These are phyloP conservation scores for Argya squamiceps DNA, from an alignment of 2,797 vertebrate genomes.

Conservation along the genomic window DNA sequence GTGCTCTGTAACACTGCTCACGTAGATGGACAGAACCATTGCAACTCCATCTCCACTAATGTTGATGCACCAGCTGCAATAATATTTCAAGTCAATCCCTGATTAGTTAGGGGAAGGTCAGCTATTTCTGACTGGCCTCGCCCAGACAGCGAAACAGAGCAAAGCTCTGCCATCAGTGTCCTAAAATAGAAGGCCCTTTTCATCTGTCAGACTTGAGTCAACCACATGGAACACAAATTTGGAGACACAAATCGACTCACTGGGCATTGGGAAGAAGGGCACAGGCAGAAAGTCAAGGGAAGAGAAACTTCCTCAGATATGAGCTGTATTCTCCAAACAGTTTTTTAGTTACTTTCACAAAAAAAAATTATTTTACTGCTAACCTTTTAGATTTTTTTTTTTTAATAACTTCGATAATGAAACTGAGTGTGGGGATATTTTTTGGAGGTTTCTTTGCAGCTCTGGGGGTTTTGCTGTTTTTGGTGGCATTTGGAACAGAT, in stretches of 20 bases:
- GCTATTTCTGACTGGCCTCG: slow-evolving; percentile 86
- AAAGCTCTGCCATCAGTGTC: slow-evolving; percentile 82
- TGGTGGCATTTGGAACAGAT: slow-evolving; percentile 95
- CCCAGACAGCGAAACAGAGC: slow-evolving; percentile 73
- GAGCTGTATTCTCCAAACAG: not conserved
- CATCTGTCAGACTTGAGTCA: slow-evolving; percentile 72
- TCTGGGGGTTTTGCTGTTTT: slow-evolving; percentile 86
- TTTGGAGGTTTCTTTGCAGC: slow-evolving; percentile 95
- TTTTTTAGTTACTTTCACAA: not conserved
- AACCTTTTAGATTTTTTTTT: not conserved
- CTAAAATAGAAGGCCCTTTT: slow-evolving; percentile 87
- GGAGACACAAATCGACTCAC: not conserved
- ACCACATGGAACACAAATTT: slow-evolving; percentile 64
- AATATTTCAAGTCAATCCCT: slow-evolving; percentile 57
- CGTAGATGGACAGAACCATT: not conserved
- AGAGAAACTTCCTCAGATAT: slow-evolving; percentile 35
- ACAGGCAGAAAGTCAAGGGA: slow-evolving; percentile 21
- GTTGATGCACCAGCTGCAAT: slow-evolving; percentile 53
- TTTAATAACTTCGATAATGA: slow-evolving; percentile 77
- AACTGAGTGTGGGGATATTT: slow-evolving; percentile 89
- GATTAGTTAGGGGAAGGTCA: slow-evolving; percentile 77
- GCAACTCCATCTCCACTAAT: slow-evolving; percentile 4
- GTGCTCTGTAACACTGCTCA: not conserved
- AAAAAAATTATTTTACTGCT: not conserved
- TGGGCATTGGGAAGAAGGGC: slow-evolving; percentile 1